Conservation (phyloP, 2,113 vertebrate genomes). For the Myiozetetes cayanensis region DNA sequence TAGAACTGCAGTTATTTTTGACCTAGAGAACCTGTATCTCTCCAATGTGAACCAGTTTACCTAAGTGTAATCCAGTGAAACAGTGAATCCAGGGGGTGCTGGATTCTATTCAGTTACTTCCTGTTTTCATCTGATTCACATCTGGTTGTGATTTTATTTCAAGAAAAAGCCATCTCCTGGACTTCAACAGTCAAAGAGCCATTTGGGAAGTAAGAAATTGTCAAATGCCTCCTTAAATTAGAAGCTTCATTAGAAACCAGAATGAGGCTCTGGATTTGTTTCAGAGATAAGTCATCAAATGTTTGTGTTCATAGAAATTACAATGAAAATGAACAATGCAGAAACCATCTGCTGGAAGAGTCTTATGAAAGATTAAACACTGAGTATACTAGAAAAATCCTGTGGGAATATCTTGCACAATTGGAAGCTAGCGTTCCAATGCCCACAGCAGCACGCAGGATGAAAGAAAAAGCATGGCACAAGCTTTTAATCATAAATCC, state of each 20-base stretch:
- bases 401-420: not conserved
- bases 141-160: not conserved
- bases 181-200: not conserved
- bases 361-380: slow-evolving; percentile 12
- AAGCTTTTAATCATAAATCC: not conserved
- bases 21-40: not conserved
- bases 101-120: not conserved
- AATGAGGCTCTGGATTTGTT: not conserved
- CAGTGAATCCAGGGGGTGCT: not conserved
- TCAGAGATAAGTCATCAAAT: not conserved
- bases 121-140: not conserved
- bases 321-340: not conserved
- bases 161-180: not conserved
- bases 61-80: not conserved
- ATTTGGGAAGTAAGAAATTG: not conserved
- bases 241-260: not conserved
- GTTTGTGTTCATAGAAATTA: slow-evolving; percentile 2
- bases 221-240: not conserved
- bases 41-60: not conserved
- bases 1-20: not conserved
- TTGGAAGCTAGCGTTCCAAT: not conserved
- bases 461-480: not conserved
- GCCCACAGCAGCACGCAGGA: not conserved
- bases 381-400: not conserved
- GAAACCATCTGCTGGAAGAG: not conserved